These are phyloP conservation scores for Cyphomyrus plagiostoma DNA, from an alignment of 2,113 vertebrate genomes.

Conservation along the genomic window DNA sequence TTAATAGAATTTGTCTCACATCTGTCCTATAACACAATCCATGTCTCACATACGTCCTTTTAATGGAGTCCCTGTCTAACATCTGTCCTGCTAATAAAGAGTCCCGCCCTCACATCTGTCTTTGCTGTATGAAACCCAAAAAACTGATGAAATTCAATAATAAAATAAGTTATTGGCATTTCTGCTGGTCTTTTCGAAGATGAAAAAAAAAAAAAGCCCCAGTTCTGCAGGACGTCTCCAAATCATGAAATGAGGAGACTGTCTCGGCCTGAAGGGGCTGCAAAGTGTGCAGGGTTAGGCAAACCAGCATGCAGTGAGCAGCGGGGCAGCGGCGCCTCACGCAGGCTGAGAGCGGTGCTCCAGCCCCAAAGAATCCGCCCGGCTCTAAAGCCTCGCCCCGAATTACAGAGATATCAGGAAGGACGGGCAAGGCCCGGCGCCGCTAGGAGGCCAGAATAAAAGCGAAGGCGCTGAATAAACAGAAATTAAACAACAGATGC, in stretches of 20 bases:
- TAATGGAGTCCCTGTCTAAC: not conserved
- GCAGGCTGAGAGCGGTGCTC: not conserved
- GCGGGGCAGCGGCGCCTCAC: not conserved
- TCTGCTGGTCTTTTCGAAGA: not conserved
- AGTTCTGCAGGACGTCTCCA: not conserved
- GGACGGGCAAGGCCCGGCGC: not conserved
- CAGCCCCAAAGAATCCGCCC: not conserved
- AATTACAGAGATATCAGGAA: not conserved
- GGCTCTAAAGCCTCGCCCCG: not conserved
- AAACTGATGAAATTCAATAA: not conserved
- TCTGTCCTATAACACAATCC: not conserved
- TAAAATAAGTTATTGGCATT: not conserved
- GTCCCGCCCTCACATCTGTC: not conserved
- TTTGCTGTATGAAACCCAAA: not conserved
- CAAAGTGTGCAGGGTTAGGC: not conserved
- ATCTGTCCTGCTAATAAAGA: not conserved
- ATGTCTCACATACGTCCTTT: not conserved
- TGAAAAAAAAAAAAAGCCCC: not conserved
- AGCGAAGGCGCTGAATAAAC: not conserved
- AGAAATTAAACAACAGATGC: not conserved
- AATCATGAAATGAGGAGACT: not conserved
- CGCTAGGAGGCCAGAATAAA: not conserved
- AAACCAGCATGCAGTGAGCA: not conserved
- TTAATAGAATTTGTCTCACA: not conserved
- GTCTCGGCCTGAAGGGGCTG: not conserved